A percentile compares a stretch with the other conserved stretches of the same genome.
phyloP scores from a whole-genome alignment of 1,140 invertebrate species.

The Prorops nasuta region DNA sequence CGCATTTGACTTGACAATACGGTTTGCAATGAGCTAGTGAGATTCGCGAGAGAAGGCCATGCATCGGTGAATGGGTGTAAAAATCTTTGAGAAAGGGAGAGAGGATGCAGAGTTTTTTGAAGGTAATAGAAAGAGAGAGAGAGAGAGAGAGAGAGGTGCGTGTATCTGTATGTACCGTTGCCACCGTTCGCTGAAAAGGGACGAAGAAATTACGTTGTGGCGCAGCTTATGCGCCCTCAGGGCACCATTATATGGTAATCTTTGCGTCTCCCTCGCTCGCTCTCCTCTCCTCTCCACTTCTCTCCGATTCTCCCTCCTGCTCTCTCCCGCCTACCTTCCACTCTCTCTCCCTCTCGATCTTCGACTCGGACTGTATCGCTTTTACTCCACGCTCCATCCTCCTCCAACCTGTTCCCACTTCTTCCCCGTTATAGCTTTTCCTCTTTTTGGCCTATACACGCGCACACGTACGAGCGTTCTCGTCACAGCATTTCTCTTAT shows the following conservation, averaged over 20 bases:
- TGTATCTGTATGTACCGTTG: constrained; percentile 31
- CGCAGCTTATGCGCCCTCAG: constrained; percentile 46
- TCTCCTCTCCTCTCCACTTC: constrained; percentile 14
- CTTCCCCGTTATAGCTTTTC: constrained; percentile 7
- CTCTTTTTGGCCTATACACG: background rate
- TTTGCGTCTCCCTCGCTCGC: constrained; percentile 39
- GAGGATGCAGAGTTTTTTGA: constrained; percentile 10
- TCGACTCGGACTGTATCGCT: background rate
- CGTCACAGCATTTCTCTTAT: constrained; percentile 28
- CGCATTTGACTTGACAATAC: constrained; percentile 39
- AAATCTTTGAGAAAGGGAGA: background rate
- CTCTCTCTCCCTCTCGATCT: background rate
- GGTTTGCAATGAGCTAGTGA: constrained; percentile 23
- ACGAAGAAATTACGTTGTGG: constrained; percentile 47
- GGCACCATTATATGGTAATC: constrained; percentile 55
- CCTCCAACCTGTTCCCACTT: constrained; percentile 11
- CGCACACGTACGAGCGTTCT: constrained; percentile 21
- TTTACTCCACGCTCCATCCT: constrained; percentile 2
- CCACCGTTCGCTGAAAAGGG: constrained; percentile 45
- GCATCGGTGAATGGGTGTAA: no score
- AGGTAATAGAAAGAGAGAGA: constrained; percentile 8
- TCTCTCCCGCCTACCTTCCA: constrained; percentile 3
- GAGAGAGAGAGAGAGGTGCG: constrained; percentile 7
- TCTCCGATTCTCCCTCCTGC: constrained; percentile 19
- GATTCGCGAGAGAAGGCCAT: constrained; percentile 10